Evolutionary conservation across 2,113 vertebrate genomes (phyloP), one percentile per base, ranked within the genome.

Genomic region (Centropus unirufus): DNA sequence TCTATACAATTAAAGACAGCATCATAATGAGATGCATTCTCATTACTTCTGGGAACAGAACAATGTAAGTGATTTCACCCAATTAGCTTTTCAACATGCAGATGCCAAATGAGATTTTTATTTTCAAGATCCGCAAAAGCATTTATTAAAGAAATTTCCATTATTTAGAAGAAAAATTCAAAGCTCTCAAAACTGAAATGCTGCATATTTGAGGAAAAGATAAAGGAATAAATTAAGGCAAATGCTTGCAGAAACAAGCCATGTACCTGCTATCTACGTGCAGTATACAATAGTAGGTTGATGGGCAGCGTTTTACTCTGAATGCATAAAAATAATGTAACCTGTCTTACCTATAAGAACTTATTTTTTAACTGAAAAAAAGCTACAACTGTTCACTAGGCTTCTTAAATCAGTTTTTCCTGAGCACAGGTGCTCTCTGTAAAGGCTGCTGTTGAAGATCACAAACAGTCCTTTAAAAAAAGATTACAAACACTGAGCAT

Each of bases 81-180:
- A 93, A 94, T 93, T 94, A 95, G 80, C 91, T 95, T 95, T 94
- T 86, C 89, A 96, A 87, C 90, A 89, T 63, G 61, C 68, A 90
- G 89, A 94, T 81, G 90, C 73, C 80, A 93, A 95, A 83, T 57
- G 59, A 93, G 59, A 89, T 62, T 92, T 91, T 78, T 93, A 94
- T 89, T 94, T 89, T 90, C 59, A 89, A 95, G 64, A 93, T 84
- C 32, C 89, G 24, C 51, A 92, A 81, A 94, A 81, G 64, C 39
- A 1, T 72, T 95, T 93, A 86, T 77, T 95, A 78, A 81, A 93
- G 59, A 94, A 92, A 70, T 55, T 77, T 81, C 55, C 55, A 83
- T 94, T 94, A 90, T 89, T 95, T 87, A 82, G 69, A 91, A 81
- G 70, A 79, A 90, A 83, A 81, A 18, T 75, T 84, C 80, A 90